Evolutionary conservation across 2,113 vertebrate genomes (phyloP).

Genomic region (Caloenas nicobarica): DNA sequence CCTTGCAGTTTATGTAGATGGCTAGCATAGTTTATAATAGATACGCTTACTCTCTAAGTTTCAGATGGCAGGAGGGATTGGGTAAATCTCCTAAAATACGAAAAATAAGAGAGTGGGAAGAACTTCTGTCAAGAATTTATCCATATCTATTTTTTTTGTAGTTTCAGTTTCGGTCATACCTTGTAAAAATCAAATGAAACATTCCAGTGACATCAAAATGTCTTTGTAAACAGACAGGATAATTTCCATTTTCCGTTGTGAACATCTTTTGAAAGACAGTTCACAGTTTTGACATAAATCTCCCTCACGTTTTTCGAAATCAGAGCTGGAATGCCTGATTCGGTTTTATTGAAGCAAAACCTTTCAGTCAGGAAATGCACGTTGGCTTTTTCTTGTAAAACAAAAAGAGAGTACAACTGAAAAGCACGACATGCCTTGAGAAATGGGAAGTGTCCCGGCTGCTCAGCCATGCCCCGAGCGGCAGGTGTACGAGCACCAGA

Average conservation of each 20-base stretch:
- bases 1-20: fast-evolving
- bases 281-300: neutral
- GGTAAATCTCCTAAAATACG: neutral
- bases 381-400: neutral
- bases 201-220: neutral
- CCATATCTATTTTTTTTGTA: neutral
- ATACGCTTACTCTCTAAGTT: neutral
- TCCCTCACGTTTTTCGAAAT: neutral
- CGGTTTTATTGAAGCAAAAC: neutral
- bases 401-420: neutral
- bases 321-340: neutral
- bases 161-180: neutral
- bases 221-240: neutral
- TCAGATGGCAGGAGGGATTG: neutral
- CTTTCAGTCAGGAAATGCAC: neutral
- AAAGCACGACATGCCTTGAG: neutral
- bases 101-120: neutral
- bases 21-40: neutral
- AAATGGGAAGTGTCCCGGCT: neutral
- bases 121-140: neutral
- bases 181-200: neutral
- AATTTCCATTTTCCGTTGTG: neutral
- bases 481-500: neutral
- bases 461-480: neutral
- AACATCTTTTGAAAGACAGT: neutral